These are phyloP conservation scores for Stenichneumon culpator DNA, from an alignment of 2,888 invertebrate species.

Conservation along the genomic window DNA sequence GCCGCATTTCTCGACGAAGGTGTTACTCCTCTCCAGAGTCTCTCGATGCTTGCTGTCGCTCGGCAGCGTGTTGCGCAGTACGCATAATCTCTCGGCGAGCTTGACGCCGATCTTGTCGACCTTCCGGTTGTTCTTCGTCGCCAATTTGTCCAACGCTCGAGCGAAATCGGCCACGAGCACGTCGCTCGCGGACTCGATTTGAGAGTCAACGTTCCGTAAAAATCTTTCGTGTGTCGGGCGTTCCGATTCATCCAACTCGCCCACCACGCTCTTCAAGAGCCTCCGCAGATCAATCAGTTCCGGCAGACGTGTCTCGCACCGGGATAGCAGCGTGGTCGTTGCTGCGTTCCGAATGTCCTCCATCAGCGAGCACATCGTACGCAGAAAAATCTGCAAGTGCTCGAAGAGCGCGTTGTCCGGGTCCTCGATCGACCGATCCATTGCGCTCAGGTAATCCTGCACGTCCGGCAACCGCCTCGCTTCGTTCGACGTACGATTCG, in stretches of 20 bases:
- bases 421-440: neutral
- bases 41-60: conserved; percentile 42
- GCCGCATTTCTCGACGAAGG: conserved; percentile 37
- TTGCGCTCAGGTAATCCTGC: neutral
- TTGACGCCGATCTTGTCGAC: conserved; percentile 47
- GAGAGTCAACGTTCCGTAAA: conserved; percentile 38
- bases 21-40: conserved; percentile 28
- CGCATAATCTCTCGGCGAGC: conserved; percentile 49
- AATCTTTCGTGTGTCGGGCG: conserved; percentile 38
- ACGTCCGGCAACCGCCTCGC: neutral
- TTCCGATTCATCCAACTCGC: conserved; percentile 37
- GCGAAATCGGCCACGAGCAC: conserved; percentile 44
- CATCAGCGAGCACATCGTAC: conserved; percentile 46
- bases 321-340: neutral
- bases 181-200: conserved; percentile 48
- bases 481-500: neutral
- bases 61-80: conserved; percentile 56
- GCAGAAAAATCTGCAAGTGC: conserved; percentile 49
- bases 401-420: conserved; percentile 3
- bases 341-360: conserved; percentile 38
- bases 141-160: conserved; percentile 42
- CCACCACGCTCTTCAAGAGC: conserved; percentile 34
- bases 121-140: conserved; percentile 38
- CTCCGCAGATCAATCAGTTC: conserved; percentile 35
- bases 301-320: conserved; percentile 38